Evolutionary conservation across 1,140 invertebrate species (phyloP).

Genomic region (Drosophila tristis): DNA sequence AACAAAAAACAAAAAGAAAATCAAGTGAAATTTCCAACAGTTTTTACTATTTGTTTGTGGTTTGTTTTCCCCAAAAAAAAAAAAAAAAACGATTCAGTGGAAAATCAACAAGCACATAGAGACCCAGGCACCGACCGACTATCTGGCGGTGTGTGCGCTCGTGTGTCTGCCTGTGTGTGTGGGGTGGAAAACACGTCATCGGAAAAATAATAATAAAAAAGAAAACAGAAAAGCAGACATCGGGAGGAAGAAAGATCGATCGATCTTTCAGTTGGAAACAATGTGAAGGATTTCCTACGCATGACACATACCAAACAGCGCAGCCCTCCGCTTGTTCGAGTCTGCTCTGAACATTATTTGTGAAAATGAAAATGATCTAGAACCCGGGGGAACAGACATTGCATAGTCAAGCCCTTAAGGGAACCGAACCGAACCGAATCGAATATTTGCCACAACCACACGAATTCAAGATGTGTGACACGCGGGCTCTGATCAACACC

Average conservation of each 20-base stretch:
- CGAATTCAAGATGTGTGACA: constrained; percentile 71
- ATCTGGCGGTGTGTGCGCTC: constrained; percentile 4
- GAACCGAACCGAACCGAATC: not conserved
- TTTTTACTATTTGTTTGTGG: constrained; percentile 35
- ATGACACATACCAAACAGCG: no score
- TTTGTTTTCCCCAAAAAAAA: constrained; percentile 28
- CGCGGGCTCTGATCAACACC: constrained; percentile 65
- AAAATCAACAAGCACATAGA: constrained; percentile 40
- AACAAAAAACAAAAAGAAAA: not conserved
- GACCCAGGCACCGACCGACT: no score
- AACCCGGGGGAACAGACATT: not conserved
- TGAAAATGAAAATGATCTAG: constrained; percentile 12
- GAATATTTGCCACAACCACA: no score
- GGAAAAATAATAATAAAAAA: constrained; percentile 17
- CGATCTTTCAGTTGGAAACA: constrained; percentile 16
- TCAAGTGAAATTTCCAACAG: constrained; percentile 22
- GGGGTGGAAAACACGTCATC: constrained; percentile 66
- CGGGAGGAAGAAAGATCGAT: not conserved
- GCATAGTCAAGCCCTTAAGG: not conserved
- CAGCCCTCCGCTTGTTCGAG: constrained; percentile 1
- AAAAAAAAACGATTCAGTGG: constrained; percentile 8
- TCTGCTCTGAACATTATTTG: not conserved
- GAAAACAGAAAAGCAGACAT: constrained; percentile 25
- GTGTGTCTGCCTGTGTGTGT: constrained; percentile 25
- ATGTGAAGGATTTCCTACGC: constrained; percentile 43